These are phyloP conservation scores for Caenorhabditis zanzibari DNA, from an alignment of 2,888 invertebrate genomes.

Conservation along the genomic window DNA sequence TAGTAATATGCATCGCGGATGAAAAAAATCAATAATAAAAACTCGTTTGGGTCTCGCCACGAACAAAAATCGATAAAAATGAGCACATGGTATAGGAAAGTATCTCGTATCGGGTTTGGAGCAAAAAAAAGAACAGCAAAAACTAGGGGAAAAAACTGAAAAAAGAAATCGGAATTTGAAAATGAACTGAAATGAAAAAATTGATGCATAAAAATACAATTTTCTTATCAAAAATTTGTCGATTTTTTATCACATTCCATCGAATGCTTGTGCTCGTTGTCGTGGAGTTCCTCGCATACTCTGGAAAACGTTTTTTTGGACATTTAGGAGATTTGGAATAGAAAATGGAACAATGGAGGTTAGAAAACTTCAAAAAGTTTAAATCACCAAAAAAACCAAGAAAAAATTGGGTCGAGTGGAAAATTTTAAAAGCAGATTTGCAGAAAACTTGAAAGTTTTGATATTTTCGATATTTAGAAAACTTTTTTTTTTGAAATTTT, in stretches of 20 bases:
- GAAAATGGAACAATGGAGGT: background rate
- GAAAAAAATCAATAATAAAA: background rate
- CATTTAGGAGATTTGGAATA: background rate
- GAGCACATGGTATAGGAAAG: conserved; percentile 1
- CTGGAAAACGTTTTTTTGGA: conserved; percentile 83
- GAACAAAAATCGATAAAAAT: conserved; percentile 14
- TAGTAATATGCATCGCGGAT: conserved; percentile 5
- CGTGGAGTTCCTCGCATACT: conserved; percentile 95
- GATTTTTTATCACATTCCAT: conserved; percentile 88
- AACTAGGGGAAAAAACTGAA: background rate
- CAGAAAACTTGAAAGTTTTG: too few species aligned
- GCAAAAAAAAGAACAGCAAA: background rate
- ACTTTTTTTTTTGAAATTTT: too few species aligned
- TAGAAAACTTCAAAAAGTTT: background rate
- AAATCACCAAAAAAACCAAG: too few species aligned
- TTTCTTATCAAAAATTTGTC: background rate
- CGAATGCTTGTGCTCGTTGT: conserved; percentile 96
- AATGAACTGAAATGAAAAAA: background rate
- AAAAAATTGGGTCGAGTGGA: too few species aligned
- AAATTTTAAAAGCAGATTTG: too few species aligned
- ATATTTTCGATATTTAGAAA: too few species aligned
- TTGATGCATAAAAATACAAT: conserved; percentile 19
- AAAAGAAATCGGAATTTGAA: background rate
- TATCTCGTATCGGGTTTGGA: background rate
- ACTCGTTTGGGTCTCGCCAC: conserved; percentile 26